These are phyloP conservation scores for Mycetomoellerius zeteki DNA, from an alignment of 1,140 invertebrate genomes.

Conservation along the genomic window DNA sequence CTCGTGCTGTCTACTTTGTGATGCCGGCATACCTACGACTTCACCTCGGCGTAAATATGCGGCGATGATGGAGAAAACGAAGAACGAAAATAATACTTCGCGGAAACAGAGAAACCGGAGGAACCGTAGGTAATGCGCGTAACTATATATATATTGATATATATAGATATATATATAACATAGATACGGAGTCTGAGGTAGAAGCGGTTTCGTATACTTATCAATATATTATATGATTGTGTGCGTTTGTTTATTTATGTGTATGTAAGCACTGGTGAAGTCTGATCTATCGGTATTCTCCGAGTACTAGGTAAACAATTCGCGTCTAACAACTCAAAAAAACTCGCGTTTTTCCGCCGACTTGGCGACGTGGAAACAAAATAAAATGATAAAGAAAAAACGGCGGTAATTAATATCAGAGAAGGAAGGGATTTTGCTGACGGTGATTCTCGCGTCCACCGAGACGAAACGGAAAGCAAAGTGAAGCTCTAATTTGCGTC, in stretches of 20 bases:
- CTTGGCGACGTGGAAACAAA: neutral
- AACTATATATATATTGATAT: slow-evolving; percentile 25
- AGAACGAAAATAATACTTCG: slow-evolving; percentile 53
- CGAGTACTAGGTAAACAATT: slow-evolving; percentile 65
- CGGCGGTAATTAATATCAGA: neutral
- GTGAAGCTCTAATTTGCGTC: slow-evolving; percentile 16
- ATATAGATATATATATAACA: neutral
- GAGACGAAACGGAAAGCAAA: slow-evolving; percentile 13
- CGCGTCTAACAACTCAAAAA: slow-evolving; percentile 7
- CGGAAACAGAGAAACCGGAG: slow-evolving; percentile 30
- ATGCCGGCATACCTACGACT: slow-evolving; percentile 28
- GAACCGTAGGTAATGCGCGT: slow-evolving; percentile 50
- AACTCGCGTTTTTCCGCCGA: slow-evolving; percentile 16
- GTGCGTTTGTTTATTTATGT: slow-evolving; percentile 29
- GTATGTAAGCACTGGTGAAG: slow-evolving; percentile 44
- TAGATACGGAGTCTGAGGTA: slow-evolving; percentile 76
- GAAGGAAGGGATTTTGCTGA: neutral
- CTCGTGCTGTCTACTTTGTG: slow-evolving; percentile 35
- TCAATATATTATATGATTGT: slow-evolving; percentile 64
- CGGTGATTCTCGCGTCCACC: slow-evolving; percentile 10
- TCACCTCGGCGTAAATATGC: slow-evolving; percentile 38
- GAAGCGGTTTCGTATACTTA: slow-evolving; percentile 81
- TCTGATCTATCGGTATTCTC: slow-evolving; percentile 47
- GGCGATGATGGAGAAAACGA: slow-evolving; percentile 42
- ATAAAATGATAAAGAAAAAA: neutral